Conservation (phyloP, 2,113 vertebrate species). For the Hypomesus transpacificus region DNA sequence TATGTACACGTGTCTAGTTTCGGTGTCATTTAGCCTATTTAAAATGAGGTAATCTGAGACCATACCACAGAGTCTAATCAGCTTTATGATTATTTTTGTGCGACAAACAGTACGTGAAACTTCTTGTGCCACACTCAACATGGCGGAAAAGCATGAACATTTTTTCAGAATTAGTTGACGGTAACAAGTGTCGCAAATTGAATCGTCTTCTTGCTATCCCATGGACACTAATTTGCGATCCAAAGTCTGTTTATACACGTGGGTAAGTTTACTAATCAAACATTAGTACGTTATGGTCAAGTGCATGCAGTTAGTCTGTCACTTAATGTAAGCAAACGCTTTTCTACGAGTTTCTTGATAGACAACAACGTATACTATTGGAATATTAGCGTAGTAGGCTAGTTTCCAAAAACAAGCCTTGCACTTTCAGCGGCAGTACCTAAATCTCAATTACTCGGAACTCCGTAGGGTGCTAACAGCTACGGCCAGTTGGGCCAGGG, state of each 20-base stretch:
- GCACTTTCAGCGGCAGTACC: no score
- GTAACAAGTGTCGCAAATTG: background rate
- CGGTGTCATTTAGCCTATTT: no score
- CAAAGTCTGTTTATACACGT: conserved; percentile 13
- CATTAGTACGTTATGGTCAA: conserved; percentile 41
- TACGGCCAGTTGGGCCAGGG: background rate
- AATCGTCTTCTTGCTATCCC: background rate
- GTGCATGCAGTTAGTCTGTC: conserved; percentile 49
- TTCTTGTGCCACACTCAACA: conserved; percentile 14
- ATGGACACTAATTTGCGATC: background rate
- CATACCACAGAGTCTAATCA: background rate
- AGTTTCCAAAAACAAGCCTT: no score
- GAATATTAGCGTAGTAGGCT: no score
- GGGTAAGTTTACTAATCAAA: conserved; percentile 45
- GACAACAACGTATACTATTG: no score
- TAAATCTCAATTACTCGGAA: no score
- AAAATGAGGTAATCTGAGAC: no score
- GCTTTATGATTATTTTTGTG: background rate
- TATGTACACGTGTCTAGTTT: background rate
- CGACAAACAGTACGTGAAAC: background rate
- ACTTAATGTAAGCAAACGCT: background rate
- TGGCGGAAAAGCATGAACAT: background rate
- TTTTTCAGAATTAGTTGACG: background rate
- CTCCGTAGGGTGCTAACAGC: background rate
- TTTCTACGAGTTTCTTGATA: no score